Evolutionary conservation across 2,888 invertebrate genomes (phyloP).

Genomic region (Fabriciana adippe): DNA sequence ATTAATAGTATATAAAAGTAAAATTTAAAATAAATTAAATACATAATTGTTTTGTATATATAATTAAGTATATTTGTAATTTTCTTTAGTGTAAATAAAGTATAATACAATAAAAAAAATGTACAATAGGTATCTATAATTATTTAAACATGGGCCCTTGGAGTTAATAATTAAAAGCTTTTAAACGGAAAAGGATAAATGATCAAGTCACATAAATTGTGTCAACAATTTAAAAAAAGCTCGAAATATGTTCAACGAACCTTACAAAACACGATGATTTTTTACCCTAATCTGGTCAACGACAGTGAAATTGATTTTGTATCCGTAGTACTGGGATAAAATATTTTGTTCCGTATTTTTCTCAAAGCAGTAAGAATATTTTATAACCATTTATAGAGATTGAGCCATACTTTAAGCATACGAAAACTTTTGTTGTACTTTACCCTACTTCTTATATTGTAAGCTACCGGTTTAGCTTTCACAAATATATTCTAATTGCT

Average conservation of each 20-base stretch:
- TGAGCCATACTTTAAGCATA: constrained; percentile 19
- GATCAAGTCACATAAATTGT: constrained; percentile 9
- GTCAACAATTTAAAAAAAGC: constrained; percentile 5
- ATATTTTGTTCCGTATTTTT: constrained; percentile 44
- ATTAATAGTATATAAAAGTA: too few species aligned
- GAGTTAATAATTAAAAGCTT: background rate
- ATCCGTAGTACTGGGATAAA: constrained; percentile 42
- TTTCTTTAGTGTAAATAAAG: too few species aligned
- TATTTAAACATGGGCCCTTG: background rate
- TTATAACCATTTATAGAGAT: constrained; percentile 32
- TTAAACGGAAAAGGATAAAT: constrained; percentile 13
- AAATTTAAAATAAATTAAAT: too few species aligned
- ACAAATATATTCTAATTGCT: background rate
- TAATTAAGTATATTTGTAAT: too few species aligned
- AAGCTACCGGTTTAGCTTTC: background rate
- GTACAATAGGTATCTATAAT: too few species aligned
- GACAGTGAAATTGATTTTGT: constrained; percentile 52
- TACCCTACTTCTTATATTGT: background rate
- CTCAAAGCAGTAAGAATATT: constrained; percentile 45
- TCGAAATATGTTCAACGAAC: constrained; percentile 12
- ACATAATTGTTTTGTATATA: too few species aligned
- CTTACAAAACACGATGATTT: constrained; percentile 41
- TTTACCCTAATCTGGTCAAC: constrained; percentile 51
- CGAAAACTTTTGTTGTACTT: constrained; percentile 10
- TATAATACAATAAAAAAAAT: background rate